Percentiles rank a stretch among this genome's conserved stretches.
These are phyloP conservation scores for Lagocephalus sceleratus DNA, from an alignment of 2,797 vertebrate genomes.

Conservation along the genomic window DNA sequence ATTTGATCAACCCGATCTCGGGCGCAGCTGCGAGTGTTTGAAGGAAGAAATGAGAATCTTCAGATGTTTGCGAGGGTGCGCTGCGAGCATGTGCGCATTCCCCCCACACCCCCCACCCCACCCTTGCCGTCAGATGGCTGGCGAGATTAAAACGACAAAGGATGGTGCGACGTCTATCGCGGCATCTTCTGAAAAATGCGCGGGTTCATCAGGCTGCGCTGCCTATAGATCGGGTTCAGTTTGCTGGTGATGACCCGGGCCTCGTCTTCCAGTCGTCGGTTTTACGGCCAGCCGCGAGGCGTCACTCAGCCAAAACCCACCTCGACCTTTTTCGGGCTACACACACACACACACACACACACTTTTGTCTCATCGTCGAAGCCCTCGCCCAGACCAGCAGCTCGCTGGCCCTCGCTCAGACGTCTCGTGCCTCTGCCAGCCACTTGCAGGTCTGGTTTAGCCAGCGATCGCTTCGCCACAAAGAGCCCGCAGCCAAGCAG, in stretches of 20 bases:
- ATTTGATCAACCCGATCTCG: constrained; percentile 57
- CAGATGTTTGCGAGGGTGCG: constrained; percentile 16
- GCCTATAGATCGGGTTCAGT: constrained; percentile 8
- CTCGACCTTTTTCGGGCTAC: constrained; percentile 35
- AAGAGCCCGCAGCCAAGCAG: constrained; percentile 63
- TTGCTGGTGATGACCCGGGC: no score
- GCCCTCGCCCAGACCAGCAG: constrained; percentile 34
- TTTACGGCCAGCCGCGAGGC: no score
- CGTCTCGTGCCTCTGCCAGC: constrained; percentile 58
- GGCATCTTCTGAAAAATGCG: constrained; percentile 18
- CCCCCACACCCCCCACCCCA: no score
- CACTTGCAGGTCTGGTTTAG: constrained; percentile 56
- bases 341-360: no score
- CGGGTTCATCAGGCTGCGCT: not conserved
- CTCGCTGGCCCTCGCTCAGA: constrained; percentile 41
- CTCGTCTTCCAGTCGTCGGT: no score
- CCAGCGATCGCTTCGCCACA: constrained; percentile 57
- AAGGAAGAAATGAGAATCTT: constrained; percentile 39
- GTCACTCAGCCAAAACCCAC: no score
- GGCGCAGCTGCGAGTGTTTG: constrained; percentile 37
- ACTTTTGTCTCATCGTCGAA: constrained; percentile 57
- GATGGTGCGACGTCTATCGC: constrained; percentile 9
- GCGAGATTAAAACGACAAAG: constrained; percentile 36
- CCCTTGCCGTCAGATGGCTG: constrained; percentile 40
- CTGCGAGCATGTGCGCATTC: constrained; percentile 34